Evolutionary conservation across 1,140 invertebrate species (phyloP).

Genomic region (Drosophila bifasciata): DNA sequence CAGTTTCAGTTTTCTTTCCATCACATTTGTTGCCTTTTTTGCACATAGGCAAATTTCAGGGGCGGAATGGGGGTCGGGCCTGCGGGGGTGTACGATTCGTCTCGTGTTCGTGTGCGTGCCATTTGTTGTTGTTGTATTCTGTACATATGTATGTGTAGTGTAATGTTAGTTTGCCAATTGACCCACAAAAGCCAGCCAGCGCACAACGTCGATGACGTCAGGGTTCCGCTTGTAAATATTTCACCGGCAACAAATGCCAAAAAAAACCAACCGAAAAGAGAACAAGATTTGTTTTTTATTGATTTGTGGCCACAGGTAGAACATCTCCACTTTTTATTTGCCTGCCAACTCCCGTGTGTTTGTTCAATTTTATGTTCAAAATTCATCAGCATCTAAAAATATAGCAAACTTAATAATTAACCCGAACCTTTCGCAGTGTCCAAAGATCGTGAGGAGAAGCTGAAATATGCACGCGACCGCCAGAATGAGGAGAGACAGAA

Average conservation of each 20-base stretch:
- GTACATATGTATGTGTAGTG: conserved; percentile 13
- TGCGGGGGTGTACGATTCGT: conserved; percentile 25
- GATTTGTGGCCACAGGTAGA: conserved; percentile 61
- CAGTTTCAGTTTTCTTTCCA: conserved; percentile 55
- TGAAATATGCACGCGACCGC: conserved; percentile 89
- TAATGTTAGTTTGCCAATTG: conserved; percentile 64
- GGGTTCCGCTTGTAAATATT: conserved; percentile 52
- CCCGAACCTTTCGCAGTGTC: conserved; percentile 52
- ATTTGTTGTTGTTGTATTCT: conserved; percentile 63
- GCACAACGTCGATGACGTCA: conserved; percentile 67
- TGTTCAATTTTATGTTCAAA: conserved; percentile 8
- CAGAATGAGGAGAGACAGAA: conserved; percentile 94
- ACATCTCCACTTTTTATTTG: conserved; percentile 49
- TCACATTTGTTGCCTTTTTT: conserved; percentile 63
- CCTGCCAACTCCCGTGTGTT: conserved; percentile 38
- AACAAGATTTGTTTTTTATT: conserved; percentile 32
- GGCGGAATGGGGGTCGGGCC: conserved; percentile 1
- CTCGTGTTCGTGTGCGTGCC: conserved; percentile 35
- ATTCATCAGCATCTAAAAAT: conserved; percentile 7
- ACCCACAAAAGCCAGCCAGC: conserved; percentile 58
- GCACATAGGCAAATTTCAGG: conserved; percentile 44
- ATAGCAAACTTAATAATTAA: neutral
- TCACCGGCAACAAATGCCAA: conserved; percentile 66
- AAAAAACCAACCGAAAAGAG: conserved; percentile 29
- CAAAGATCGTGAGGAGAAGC: conserved; percentile 86